A percentile compares a stretch with the other conserved stretches of the same genome.
These are phyloP conservation scores for Oreochromis tanganicae DNA, from an alignment of 2,113 vertebrate genomes.

Conservation along the genomic window DNA sequence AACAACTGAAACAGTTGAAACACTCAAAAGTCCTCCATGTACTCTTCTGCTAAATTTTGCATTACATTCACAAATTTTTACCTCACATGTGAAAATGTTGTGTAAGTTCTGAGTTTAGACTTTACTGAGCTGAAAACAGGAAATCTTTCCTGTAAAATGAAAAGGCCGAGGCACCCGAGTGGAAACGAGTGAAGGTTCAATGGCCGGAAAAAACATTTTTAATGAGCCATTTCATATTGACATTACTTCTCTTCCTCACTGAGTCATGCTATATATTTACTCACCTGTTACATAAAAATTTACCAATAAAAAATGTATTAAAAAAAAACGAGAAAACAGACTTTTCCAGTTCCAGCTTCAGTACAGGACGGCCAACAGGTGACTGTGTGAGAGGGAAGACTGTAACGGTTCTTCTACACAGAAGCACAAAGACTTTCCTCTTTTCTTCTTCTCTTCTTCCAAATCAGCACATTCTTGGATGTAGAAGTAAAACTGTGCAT, in stretches of 20 bases:
- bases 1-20: neutral
- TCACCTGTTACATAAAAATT: neutral
- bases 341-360: neutral
- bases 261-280: neutral
- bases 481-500: neutral
- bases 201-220: conserved; percentile 4
- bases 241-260: neutral
- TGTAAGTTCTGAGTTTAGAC: neutral
- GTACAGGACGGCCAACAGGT: neutral
- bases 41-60: neutral
- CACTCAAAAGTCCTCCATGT: fast-evolving
- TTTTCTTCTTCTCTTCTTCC: neutral
- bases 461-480: fast-evolving
- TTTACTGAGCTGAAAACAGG: neutral
- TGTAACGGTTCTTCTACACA: fast-evolving
- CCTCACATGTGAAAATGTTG: neutral
- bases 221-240: neutral
- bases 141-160: neutral
- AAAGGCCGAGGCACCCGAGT: neutral
- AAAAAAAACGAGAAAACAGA: neutral
- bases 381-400: neutral
- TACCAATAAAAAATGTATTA: neutral
- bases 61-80: fast-evolving
- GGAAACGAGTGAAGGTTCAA: neutral
- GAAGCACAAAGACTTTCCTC: neutral